Evolutionary conservation across 2,888 invertebrate genomes (phyloP).

Genomic region (Pocota personata): DNA sequence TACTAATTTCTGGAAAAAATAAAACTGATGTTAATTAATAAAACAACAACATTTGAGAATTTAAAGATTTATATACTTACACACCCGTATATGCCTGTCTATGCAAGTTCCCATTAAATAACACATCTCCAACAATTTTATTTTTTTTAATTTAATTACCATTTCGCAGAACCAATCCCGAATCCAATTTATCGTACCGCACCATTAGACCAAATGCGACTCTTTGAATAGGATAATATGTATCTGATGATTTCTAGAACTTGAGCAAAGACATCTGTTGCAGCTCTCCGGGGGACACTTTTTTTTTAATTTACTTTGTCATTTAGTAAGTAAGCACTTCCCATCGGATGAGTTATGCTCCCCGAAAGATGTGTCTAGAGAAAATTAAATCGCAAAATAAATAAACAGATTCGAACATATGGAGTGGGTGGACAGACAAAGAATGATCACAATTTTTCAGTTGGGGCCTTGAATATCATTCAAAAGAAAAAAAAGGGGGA

Average conservation of each 20-base stretch:
- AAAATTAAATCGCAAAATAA: conserved; percentile 48
- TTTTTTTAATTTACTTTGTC: conserved; percentile 29
- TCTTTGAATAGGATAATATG: not conserved
- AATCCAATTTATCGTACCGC: conserved; percentile 43
- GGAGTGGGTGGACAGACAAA: conserved; percentile 17
- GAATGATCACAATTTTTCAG: not conserved
- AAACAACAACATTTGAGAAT: not conserved
- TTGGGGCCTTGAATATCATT: conserved; percentile 1
- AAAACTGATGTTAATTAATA: not conserved
- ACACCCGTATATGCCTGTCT: too few species aligned
- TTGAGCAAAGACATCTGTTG: conserved; percentile 7
- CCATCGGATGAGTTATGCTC: conserved; percentile 54
- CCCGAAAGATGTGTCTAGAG: conserved; percentile 15
- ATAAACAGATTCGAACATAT: conserved; percentile 25
- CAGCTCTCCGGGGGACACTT: not conserved
- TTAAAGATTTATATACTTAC: not conserved
- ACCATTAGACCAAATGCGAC: conserved; percentile 20
- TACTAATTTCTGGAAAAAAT: not conserved
- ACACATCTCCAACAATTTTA: too few species aligned
- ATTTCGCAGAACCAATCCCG: conserved; percentile 53
- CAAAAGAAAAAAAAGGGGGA: not conserved
- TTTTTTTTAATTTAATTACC: conserved; percentile 27
- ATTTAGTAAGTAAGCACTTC: conserved; percentile 50
- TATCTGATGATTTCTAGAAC: conserved; percentile 6
- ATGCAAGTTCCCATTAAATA: conserved; percentile 8